Conservation (phyloP, 2,888 invertebrate species). For the Digitonthophagus gazella region DNA sequence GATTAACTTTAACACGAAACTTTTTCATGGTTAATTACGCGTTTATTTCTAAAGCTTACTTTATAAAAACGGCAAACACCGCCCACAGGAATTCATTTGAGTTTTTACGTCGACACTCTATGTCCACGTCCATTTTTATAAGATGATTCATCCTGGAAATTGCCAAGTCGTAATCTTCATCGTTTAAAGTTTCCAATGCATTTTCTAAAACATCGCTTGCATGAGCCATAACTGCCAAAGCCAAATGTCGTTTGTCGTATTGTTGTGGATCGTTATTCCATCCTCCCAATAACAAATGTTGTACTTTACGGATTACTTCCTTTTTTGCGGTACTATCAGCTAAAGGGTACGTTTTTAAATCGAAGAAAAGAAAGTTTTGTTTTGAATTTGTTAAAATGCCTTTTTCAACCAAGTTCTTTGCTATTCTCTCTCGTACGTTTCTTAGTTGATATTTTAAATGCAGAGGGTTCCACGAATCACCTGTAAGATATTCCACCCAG, state of each 20-base stretch:
- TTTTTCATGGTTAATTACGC: too few relatives aligned
- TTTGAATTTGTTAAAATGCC: constrained; percentile 95
- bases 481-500: constrained; percentile 97
- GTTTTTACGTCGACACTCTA: constrained; percentile 62
- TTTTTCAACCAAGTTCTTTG: constrained; percentile 95
- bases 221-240: constrained; percentile 87
- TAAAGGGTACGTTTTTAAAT: constrained; percentile 97
- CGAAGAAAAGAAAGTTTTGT: constrained; percentile 94
- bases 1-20: not conserved
- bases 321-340: constrained; percentile 88
- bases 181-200: constrained; percentile 90
- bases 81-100: constrained; percentile 71
- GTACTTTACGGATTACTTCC: constrained; percentile 91
- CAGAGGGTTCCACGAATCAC: constrained; percentile 97
- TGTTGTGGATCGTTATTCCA: constrained; percentile 93
- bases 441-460: constrained; percentile 93
- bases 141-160: constrained; percentile 90
- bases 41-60: constrained; percentile 12
- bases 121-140: constrained; percentile 71
- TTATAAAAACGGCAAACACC: constrained; percentile 55
- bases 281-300: constrained; percentile 86
- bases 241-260: constrained; percentile 86
- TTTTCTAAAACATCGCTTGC: constrained; percentile 96
- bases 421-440: constrained; percentile 93
- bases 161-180: constrained; percentile 92